Percentiles rank a stretch among this genome's conserved stretches.
These are phyloP conservation scores for Apogon hyalosoma DNA, from an alignment of 2,797 vertebrate species.

Conservation along the genomic window DNA sequence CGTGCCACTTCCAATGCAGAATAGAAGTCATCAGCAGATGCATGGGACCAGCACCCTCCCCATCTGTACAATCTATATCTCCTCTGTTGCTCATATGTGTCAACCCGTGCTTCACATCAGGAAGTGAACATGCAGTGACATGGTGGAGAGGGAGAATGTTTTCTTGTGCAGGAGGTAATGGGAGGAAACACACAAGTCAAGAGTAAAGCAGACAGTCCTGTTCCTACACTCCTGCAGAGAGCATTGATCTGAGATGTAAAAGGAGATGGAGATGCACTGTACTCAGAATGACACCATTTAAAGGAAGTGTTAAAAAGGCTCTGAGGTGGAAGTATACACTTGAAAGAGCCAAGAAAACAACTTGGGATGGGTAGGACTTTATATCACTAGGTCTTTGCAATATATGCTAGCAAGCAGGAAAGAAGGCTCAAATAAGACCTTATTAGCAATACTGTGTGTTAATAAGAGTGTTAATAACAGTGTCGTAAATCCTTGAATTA, in stretches of 20 bases:
- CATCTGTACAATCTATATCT: constrained; percentile 36
- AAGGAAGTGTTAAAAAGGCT: constrained; percentile 29
- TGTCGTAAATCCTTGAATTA: too few species aligned
- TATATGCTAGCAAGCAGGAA: too few species aligned
- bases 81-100: constrained; percentile 70
- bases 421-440: too few species aligned
- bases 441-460: too few species aligned
- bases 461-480: too few species aligned
- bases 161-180: constrained; percentile 59
- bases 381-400: too few species aligned
- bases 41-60: constrained; percentile 23
- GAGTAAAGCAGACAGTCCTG: constrained; percentile 46
- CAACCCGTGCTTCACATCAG: constrained; percentile 68
- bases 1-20: constrained; percentile 75
- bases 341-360: constrained; percentile 2
- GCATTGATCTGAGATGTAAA: constrained; percentile 56
- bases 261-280: constrained; percentile 42
- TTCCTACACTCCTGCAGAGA: constrained; percentile 47
- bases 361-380: neutral
- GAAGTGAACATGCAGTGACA: constrained; percentile 46
- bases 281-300: constrained; percentile 30
- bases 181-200: constrained; percentile 47
- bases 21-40: constrained; percentile 63
- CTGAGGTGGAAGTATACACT: constrained; percentile 9
- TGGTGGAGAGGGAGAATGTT: constrained; percentile 48